Evolutionary conservation across 1,140 invertebrate genomes (phyloP).

Genomic region (Diachasmimorpha longicaudata): DNA sequence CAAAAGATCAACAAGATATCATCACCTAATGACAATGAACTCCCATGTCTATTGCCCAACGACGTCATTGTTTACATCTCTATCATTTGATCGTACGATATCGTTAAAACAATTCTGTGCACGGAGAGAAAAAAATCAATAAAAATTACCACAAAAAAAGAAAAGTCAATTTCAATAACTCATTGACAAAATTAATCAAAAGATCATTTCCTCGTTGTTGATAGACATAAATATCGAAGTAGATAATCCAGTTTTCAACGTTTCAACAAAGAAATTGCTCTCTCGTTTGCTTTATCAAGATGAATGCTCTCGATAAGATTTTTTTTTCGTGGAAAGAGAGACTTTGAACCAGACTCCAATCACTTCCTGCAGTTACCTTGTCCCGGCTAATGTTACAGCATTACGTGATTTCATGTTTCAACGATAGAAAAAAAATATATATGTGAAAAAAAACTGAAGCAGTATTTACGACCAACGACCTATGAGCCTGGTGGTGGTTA

Average conservation of each 20-base stretch:
- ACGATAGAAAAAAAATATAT: constrained; percentile 11
- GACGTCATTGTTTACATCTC: too few relatives aligned
- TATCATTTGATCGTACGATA: too few relatives aligned
- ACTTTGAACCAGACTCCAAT: constrained; percentile 31
- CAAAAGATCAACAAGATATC: too few relatives aligned
- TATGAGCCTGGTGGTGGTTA: constrained; percentile 45
- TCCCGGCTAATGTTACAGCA: constrained; percentile 12
- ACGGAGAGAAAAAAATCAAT: too few relatives aligned
- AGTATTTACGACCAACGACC: constrained; percentile 41
- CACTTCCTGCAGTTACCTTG: constrained; percentile 46
- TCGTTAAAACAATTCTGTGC: too few relatives aligned
- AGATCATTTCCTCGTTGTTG: too few relatives aligned
- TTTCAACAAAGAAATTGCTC: not conserved
- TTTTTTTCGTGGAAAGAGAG: not conserved
- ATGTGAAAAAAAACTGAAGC: constrained; percentile 8
- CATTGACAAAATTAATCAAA: too few relatives aligned
- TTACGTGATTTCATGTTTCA: constrained; percentile 39
- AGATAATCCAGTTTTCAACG: too few relatives aligned
- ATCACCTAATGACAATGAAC: too few relatives aligned
- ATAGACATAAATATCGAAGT: too few relatives aligned
- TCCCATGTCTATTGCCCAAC: too few relatives aligned
- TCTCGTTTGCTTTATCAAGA: not conserved
- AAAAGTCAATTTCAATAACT: not conserved
- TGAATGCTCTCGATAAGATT: not conserved
- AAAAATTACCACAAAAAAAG: too few relatives aligned